phyloP scores from a whole-genome alignment of 2,797 vertebrate genomes.

The Lycodopsis pacificus region DNA sequence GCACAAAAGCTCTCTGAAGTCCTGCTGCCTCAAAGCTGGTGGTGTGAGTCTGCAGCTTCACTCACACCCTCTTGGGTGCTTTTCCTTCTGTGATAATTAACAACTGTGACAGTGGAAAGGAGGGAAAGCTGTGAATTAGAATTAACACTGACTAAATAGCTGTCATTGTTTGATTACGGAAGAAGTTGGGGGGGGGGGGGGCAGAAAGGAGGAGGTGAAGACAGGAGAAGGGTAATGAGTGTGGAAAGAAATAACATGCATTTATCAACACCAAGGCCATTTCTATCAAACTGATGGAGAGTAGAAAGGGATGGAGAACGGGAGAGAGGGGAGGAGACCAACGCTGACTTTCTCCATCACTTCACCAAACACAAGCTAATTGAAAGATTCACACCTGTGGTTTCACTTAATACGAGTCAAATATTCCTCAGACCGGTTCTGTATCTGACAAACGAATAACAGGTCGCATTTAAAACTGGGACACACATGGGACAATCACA shows the following conservation, averaged over 20 bases:
- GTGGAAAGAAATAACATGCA: slow-evolving; percentile 73
- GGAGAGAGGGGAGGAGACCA: slow-evolving; percentile 20
- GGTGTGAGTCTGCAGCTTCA: slow-evolving; percentile 73
- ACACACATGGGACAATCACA: slow-evolving; percentile 5
- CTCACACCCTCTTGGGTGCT: slow-evolving; percentile 81
- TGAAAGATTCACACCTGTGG: slow-evolving; percentile 68
- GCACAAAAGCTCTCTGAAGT: slow-evolving; percentile 61
- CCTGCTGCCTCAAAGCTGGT: slow-evolving; percentile 63
- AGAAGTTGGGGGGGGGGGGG: slow-evolving; percentile 69
- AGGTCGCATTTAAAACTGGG: slow-evolving; percentile 38
- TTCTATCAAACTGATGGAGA: slow-evolving; percentile 61
- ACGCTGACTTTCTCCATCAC: slow-evolving; percentile 46
- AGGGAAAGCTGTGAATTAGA: slow-evolving; percentile 92
- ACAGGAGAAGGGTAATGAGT: slow-evolving; percentile 85
- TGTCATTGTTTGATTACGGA: slow-evolving; percentile 91
- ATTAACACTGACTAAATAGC: slow-evolving; percentile 90
- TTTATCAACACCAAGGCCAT: slow-evolving; percentile 71
- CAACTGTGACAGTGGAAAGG: slow-evolving; percentile 75
- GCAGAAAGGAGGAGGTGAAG: slow-evolving; percentile 46
- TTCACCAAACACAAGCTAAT: slow-evolving; percentile 58
- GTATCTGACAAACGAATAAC: slow-evolving; percentile 32
- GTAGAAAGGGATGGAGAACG: slow-evolving; percentile 7
- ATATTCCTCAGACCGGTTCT: slow-evolving; percentile 20
- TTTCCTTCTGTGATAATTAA: slow-evolving; percentile 88
- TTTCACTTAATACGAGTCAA: slow-evolving; percentile 36